phyloP scores from a whole-genome alignment of 2,888 invertebrate species.

The Amblyjoppa proteus region DNA sequence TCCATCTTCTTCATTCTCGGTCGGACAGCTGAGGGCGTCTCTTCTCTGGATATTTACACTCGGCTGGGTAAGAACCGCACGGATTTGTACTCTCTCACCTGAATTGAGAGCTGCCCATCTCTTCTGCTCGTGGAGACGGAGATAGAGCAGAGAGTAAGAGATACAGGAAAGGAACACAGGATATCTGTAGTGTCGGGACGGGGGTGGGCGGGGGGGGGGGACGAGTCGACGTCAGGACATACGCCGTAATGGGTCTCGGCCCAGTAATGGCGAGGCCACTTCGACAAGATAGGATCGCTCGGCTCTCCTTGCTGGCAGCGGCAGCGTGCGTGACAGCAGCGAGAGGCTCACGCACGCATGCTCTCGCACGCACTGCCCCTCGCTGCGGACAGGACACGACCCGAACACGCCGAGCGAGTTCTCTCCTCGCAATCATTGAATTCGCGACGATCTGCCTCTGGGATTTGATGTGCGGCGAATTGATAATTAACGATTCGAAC shows the following conservation, averaged over 20 bases:
- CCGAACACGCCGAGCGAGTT: conserved; percentile 10
- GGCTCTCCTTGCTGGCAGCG: conserved; percentile 33
- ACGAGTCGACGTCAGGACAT: conserved; percentile 19
- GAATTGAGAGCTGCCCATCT: conserved; percentile 29
- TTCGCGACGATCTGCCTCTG: conserved; percentile 14
- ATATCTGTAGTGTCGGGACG: background rate
- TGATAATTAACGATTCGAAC: conserved; percentile 10
- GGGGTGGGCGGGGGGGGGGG: background rate
- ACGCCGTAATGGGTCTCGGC: conserved; percentile 32
- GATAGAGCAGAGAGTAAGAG: conserved; percentile 10
- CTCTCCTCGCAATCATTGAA: conserved; percentile 8
- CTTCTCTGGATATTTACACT: conserved; percentile 49
- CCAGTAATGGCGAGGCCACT: conserved; percentile 79
- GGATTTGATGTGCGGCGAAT: conserved; percentile 24
- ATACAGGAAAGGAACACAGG: conserved; percentile 4
- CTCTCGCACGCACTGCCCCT: conserved; percentile 63
- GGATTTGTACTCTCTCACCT: conserved; percentile 39
- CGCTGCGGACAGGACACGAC: background rate
- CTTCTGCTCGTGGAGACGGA: background rate
- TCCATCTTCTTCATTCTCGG: background rate
- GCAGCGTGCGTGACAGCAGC: conserved; percentile 78
- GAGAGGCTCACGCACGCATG: conserved; percentile 65
- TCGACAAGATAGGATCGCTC: conserved; percentile 77
- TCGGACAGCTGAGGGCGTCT: background rate
- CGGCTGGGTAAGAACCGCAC: conserved; percentile 34